phyloP scores from a whole-genome alignment of 2,797 vertebrate genomes.

The Catamblyrhynchus diadema region DNA sequence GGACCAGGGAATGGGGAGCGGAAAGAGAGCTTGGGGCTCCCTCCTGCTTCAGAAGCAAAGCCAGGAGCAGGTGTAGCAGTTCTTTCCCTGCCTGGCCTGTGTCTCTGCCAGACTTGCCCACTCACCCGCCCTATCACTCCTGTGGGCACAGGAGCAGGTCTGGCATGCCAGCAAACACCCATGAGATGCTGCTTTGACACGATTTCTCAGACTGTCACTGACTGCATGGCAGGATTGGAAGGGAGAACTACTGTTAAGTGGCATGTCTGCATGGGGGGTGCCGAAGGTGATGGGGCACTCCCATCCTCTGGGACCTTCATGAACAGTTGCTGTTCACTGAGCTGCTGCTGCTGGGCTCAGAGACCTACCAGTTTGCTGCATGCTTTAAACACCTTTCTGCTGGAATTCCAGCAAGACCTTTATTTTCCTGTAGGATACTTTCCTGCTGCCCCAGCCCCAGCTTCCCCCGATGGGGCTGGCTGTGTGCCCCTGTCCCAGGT shows the following conservation, averaged over 20 bases:
- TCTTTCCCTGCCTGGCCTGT: background rate
- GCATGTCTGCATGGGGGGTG: background rate
- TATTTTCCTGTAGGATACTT: background rate
- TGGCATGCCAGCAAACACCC: background rate
- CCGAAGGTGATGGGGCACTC: accelerated
- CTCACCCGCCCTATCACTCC: accelerated
- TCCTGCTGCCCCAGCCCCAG: background rate
- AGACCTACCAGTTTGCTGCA: background rate
- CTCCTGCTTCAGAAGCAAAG: background rate
- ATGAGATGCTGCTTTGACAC: background rate
- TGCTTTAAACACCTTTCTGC: background rate
- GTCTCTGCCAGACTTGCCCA: background rate
- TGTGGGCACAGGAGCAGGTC: background rate
- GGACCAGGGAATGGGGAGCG: background rate
- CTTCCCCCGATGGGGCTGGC: background rate
- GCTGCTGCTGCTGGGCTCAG: no score
- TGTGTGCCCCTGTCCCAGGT: background rate
- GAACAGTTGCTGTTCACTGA: background rate
- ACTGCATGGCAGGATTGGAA: accelerated
- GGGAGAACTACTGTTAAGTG: background rate
- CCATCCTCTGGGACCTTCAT: background rate
- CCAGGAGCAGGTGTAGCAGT: background rate
- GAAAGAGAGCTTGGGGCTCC: background rate
- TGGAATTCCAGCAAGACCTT: background rate
- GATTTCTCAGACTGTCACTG: background rate